A percentile compares a stretch with the other conserved stretches of the same genome.
phyloP scores from a whole-genome alignment of 2,113 vertebrate genomes.

The Todiramphus saurophagus region DNA sequence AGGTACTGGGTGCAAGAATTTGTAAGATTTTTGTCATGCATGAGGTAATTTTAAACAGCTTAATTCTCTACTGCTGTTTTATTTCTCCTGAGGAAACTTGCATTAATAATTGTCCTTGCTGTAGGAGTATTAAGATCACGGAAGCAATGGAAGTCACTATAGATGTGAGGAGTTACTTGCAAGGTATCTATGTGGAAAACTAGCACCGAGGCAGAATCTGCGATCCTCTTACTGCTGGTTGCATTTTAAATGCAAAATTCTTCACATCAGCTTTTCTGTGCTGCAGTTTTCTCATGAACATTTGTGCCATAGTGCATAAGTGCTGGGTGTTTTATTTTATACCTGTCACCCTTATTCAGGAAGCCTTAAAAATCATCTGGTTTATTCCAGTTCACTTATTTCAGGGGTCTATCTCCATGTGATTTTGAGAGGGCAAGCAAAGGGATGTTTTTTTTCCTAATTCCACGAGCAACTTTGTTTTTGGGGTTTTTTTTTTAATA shows the following conservation, averaged over 20 bases:
- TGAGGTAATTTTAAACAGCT: neutral
- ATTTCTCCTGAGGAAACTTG: neutral
- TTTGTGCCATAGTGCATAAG: neutral
- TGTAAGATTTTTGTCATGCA: rapidly evolving
- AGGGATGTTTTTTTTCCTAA: neutral
- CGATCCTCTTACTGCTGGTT: neutral
- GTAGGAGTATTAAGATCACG: neutral
- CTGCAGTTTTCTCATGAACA: neutral
- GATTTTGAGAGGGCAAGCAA: neutral
- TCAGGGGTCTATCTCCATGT: neutral
- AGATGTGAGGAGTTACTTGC: neutral
- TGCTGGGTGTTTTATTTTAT: neutral
- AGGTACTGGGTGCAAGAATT: neutral
- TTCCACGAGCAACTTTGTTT: rapidly evolving
- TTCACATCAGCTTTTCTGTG: rapidly evolving
- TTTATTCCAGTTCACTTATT: neutral
- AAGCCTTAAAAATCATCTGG: neutral
- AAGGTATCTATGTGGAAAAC: neutral
- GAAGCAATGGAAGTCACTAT: neutral
- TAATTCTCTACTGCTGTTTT: neutral
- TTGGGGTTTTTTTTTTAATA: neutral
- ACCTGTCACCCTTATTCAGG: neutral
- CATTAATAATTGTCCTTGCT: neutral
- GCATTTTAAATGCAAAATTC: neutral
- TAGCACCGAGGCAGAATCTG: neutral